Evolutionary conservation across 2,113 vertebrate species (phyloP).

Genomic region (Accipiter cooperii): DNA sequence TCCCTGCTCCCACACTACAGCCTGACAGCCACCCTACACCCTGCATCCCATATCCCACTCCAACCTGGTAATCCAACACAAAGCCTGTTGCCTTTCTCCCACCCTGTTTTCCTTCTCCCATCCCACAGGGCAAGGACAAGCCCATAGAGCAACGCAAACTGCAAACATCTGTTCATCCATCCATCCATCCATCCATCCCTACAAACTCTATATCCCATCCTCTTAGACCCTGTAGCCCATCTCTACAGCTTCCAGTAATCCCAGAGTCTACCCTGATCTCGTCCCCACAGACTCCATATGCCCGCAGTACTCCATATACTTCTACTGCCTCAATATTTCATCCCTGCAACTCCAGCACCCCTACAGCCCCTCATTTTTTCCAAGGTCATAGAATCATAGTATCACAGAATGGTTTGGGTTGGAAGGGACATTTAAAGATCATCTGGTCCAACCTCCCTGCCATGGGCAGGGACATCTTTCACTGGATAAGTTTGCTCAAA

Average conservation of each 20-base stretch:
- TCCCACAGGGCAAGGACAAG: neutral
- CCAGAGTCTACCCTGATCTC: neutral
- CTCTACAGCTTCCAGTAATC: neutral
- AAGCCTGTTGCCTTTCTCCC: neutral
- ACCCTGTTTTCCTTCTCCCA: neutral
- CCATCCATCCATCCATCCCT: no score
- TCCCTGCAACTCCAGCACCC: neutral
- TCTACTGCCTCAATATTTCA: neutral
- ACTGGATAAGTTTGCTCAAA: no score
- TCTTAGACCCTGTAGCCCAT: neutral
- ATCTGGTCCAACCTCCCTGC: no score
- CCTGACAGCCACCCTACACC: neutral
- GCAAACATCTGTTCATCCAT: neutral
- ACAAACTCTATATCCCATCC: no score
- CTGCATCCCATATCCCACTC: no score
- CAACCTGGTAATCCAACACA: neutral
- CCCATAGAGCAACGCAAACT: neutral
- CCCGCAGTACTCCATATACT: neutral
- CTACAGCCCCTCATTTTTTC: neutral
- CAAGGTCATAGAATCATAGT: neutral
- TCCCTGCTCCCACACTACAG: neutral
- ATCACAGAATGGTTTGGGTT: neutral
- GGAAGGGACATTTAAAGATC: neutral
- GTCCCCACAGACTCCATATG: neutral
- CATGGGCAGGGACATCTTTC: no score